Evolutionary conservation across 2,113 vertebrate species (phyloP).

Genomic region (Sebastes fasciatus): DNA sequence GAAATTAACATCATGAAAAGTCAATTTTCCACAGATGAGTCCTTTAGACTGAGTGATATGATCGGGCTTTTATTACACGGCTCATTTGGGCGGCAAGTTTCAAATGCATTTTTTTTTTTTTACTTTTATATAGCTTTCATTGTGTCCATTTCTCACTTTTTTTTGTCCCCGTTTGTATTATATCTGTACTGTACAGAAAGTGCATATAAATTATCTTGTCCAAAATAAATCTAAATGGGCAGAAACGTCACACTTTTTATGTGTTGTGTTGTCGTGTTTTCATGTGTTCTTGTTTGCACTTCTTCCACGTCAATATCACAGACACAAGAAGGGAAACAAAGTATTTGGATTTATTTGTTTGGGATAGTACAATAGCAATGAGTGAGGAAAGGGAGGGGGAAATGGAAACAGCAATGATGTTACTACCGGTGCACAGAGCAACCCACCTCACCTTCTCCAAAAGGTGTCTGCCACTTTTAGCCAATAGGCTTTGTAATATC

Average conservation of each 20-base stretch:
- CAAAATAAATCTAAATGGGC: conserved; percentile 75
- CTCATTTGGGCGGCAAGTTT: conserved; percentile 45
- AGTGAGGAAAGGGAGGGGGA: conserved; percentile 36
- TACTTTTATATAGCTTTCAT: conserved; percentile 70
- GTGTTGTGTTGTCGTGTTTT: conserved; percentile 40
- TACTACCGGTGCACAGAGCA: conserved; percentile 74
- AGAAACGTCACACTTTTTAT: conserved; percentile 43
- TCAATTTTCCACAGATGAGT: conserved; percentile 24
- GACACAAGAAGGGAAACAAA: conserved; percentile 70
- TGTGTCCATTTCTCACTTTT: conserved; percentile 59
- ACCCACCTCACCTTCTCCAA: conserved; percentile 67
- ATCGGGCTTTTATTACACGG: conserved; percentile 62
- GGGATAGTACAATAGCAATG: conserved; percentile 80
- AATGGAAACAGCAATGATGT: conserved; percentile 71
- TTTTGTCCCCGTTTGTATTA: conserved; percentile 72
- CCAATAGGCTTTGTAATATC: conserved; percentile 67
- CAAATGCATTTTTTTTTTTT: conserved; percentile 55
- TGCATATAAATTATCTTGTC: conserved; percentile 75
- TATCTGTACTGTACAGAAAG: conserved; percentile 74
- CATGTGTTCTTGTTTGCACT: background rate
- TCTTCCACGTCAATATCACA: conserved; percentile 13
- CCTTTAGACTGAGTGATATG: conserved; percentile 55
- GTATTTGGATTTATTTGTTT: conserved; percentile 81
- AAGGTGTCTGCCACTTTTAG: conserved; percentile 53
- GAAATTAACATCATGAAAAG: conserved; percentile 30